Evolutionary conservation across 2,797 vertebrate genomes (phyloP), one percentile per base, ranked within the genome.

Genomic region (Buceros bicornis): DNA sequence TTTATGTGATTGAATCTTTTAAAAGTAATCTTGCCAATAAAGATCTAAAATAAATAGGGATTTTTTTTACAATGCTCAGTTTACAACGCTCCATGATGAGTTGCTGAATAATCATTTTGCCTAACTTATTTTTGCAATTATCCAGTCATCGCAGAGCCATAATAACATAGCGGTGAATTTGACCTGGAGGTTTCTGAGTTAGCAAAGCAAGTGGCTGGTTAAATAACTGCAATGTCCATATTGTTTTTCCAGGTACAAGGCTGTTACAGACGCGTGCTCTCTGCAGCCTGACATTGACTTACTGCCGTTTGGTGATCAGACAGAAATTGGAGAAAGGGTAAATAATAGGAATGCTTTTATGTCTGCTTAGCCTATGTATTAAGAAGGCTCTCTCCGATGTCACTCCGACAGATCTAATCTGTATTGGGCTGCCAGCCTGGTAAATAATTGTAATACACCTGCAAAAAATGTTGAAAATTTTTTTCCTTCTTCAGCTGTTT

Each of bases 261-360:
- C 98, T 4, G 99, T 99, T 89, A 99, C 99, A 20, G 99, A 99
- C 19, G 99, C 99, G 12, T 99, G 99, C 91, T 99, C 99, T 56
- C 98, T 99, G 94, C 99, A 99, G 97, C 99, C 99, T 21, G 99
- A 99, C 95, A 99, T 99, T 33, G 99, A 99, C 93, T 98, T 99
- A 82, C 96, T 99, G 92, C 99, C 99, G 0, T 99, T 99, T 82
- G 99, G 99, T 94, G 99, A 99, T 97, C 99, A 99, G 96, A 99
- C 99, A 19, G 99, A 99, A 98, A 99, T 99, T n/a, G 99, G 99
- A 98, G 99, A 99, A 96, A 97, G 99, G 98, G 99, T 99, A 95
- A 95, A 94, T 80, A 83, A 50, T 7, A 31, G 25, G 13, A 73
- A 66, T 60, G 26, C 10, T 43, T 83, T 76, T 62, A 37, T 60